Conservation (phyloP, 92 coral and sea anemone genomes). For the Parazoanthus darwini region DNA sequence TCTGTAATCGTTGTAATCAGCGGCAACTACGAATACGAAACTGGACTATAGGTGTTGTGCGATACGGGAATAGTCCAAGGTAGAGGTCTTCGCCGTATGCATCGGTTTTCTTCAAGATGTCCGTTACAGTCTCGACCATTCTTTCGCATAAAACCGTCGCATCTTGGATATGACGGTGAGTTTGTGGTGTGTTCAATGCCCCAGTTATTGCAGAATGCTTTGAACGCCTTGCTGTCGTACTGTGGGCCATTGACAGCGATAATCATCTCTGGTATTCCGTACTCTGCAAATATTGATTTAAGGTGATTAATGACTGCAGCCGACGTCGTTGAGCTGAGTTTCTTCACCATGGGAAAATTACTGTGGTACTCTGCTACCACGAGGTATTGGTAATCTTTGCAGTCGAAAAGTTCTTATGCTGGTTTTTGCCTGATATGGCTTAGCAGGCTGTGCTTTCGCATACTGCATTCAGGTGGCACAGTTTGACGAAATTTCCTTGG, state of each 20-base stretch:
- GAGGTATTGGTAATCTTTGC: constrained; percentile 42
- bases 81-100: constrained; percentile 61
- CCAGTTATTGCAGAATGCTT: constrained; percentile 36
- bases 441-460: constrained; percentile 47
- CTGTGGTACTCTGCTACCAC: constrained; percentile 46
- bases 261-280: constrained; percentile 52
- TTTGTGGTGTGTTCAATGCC: constrained; percentile 53
- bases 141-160: constrained; percentile 49
- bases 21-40: too few species aligned
- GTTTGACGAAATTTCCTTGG: constrained; percentile 29
- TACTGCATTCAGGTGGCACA: constrained; percentile 46
- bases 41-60: constrained; percentile 48
- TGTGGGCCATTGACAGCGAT: constrained; percentile 52
- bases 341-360: constrained; percentile 50
- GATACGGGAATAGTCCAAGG: constrained; percentile 44
- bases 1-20: too few species aligned
- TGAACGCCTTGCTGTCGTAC: constrained; percentile 46
- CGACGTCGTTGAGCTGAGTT: constrained; percentile 40
- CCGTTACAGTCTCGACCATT: constrained; percentile 43
- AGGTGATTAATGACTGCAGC: constrained; percentile 42
- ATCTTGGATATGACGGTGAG: constrained; percentile 47
- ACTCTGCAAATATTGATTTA: constrained; percentile 34
- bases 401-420: constrained; percentile 48
- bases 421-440: constrained; percentile 54
- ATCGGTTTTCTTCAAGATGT: constrained; percentile 42